These are phyloP conservation scores for Rhabdomys pumilio DNA, from an alignment of 2,797 vertebrate genomes.

Conservation along the genomic window DNA sequence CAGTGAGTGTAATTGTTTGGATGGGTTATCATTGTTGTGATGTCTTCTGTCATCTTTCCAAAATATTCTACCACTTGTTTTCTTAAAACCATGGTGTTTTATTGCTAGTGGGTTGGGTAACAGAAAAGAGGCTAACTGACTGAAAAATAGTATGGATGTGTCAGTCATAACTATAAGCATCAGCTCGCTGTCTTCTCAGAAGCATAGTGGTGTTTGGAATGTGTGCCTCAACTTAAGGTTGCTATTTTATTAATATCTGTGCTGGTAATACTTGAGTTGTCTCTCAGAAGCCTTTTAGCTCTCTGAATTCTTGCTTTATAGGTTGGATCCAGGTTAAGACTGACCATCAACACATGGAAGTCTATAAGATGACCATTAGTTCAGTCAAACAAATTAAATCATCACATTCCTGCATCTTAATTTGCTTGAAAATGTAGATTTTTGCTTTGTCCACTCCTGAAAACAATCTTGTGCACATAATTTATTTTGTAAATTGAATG, in stretches of 20 bases:
- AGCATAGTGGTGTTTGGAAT: background rate
- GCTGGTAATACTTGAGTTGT: background rate
- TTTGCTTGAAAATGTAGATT: background rate
- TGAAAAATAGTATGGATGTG: background rate
- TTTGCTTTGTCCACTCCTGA: background rate
- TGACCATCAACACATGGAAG: background rate
- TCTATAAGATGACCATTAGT: constrained; percentile 5
- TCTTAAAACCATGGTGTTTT: constrained; percentile 25
- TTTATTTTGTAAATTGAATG: background rate
- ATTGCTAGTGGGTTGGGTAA: background rate
- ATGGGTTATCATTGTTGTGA: background rate
- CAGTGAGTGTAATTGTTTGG: background rate
- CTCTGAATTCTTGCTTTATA: background rate
- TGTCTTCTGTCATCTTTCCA: background rate
- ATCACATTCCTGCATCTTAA: background rate
- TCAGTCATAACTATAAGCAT: background rate
- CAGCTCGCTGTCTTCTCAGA: background rate
- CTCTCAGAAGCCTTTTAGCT: background rate
- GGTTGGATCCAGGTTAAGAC: background rate
- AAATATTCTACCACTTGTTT: background rate
- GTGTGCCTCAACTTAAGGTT: background rate
- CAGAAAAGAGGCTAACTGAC: background rate
- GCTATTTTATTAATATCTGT: background rate
- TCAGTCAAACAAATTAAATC: background rate
- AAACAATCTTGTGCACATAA: background rate